Base-by-base conservation (phyloP, 2,888 invertebrate genomes). In the Drosophila conformis region DNA sequence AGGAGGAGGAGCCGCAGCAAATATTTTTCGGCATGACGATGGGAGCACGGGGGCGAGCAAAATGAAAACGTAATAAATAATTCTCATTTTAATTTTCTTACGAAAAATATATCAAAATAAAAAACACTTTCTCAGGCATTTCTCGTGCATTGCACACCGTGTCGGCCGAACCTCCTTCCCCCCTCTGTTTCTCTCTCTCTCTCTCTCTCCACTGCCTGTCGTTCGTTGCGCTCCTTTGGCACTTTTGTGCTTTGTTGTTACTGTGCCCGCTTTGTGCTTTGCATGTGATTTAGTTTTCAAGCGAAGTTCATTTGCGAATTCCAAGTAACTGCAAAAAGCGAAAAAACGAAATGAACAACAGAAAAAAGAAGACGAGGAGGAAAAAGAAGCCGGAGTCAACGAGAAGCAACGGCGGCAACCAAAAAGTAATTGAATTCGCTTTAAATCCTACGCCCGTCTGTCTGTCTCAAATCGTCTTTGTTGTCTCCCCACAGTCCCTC, bases 241-340 rank as follows among this genome's bases (percentile, higher is more conserved):
- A 80, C 79, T 83, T 46, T 81, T 83, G 76, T 63, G 73, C 81
- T 80, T 78, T 78, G 78, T 70, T 69, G 59, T 56, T 70, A 54
- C 42, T 59, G 69, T 68, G 42, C 4, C 21, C 49, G 67, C 86
- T 54, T 38, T 36, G 76, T 70, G 80, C 80, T 87, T 87, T 89
- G 86, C 86, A 87, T 87, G 87, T 89, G 85, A 89, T 89, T 89
- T 88, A 83, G 70, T 87, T 90, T 87, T 90, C 90, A 80, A 89
- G 85, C 90, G 87, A 89, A 90, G 85, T 87, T 87, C 90, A 87
- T 90, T 87, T 87, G 85, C 82, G 74, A 87, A 90, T 87, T 87
- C 87, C 90, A 69, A 90, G 87, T 89, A 87, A 90, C 73, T 85
- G 78, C 78, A 87, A 77, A 46, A 73, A 82, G 65, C 63, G 69